Percentiles rank a stretch among this genome's conserved stretches.
Evolutionary conservation across 2,888 invertebrate species (phyloP).

Genomic region (Spialia ferax): DNA sequence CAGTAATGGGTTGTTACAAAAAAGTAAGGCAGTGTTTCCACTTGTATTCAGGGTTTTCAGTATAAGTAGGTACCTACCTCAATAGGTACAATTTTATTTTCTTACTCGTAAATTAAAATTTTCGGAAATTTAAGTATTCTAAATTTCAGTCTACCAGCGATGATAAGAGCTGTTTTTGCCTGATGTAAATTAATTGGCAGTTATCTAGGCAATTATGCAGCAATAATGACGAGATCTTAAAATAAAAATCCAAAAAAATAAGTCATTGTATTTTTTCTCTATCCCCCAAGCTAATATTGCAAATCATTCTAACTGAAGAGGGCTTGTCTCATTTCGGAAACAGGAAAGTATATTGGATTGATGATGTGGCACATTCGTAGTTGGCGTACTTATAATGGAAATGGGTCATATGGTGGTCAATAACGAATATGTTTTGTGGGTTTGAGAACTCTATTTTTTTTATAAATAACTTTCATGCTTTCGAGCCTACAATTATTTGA

Average conservation of each 20-base stretch:
- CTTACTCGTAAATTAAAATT: too few species aligned
- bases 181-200: background rate
- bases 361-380: slow-evolving; percentile 27
- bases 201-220: background rate
- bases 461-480: too few species aligned
- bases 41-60: too few species aligned
- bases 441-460: background rate
- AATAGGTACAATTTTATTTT: too few species aligned
- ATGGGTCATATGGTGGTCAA: slow-evolving; percentile 9
- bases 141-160: too few species aligned
- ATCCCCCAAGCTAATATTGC: slow-evolving; percentile 10
- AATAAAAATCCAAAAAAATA: background rate
- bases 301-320: slow-evolving; percentile 33
- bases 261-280: slow-evolving; percentile 9
- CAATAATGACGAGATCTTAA: background rate
- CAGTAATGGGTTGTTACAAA: too few species aligned
- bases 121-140: too few species aligned
- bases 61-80: too few species aligned
- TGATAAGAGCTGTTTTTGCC: too few species aligned
- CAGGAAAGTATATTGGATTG: slow-evolving; percentile 34
- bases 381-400: slow-evolving; percentile 18
- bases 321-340: slow-evolving; percentile 38
- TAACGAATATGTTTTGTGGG: slow-evolving; percentile 14
- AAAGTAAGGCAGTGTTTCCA: too few species aligned
- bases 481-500: too few species aligned